Evolutionary conservation across 1,140 invertebrate genomes (phyloP), one percentile per base, ranked within the genome.

Genomic region (Coenobita brevimanus): DNA sequence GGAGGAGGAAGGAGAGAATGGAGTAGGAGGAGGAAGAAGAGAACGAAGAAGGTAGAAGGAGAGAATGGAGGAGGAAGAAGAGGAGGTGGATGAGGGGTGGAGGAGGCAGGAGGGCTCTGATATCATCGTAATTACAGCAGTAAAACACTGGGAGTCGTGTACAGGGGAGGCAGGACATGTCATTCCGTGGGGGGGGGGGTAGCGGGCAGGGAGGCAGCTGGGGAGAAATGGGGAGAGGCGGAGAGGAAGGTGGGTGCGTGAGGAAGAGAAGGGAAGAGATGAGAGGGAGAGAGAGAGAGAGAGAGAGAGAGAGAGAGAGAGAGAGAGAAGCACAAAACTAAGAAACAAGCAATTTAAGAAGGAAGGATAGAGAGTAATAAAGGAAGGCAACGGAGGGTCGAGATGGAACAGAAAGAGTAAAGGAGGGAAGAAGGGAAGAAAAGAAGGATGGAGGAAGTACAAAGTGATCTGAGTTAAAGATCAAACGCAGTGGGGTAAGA

Each of bases 111-210:
- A 33, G 17, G 80, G 33, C 30, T 8, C 69, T 84, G 30, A 60
- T 75, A 84, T 73, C 27, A 50, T 73, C 69, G 69, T 84, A 41
- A 73, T 84, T 62, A 62, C 36, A 38, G 69, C 71, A 30, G 54
- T 84, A 76, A 76, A 76, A 84, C 69, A 62, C 54, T 43, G 43
- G 69, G 82, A 57, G 33, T 73, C 82, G 50, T 73, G 54, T 46
- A 73, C 82, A 36, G 2, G 2, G 27, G 50, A 10, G 27, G 6
- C 82, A 41, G 41, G 67, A 73, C 50, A 43, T 75, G 69, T 84
- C 67, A 84, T 84, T 84, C 30, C 67, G 54, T 15, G 10, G 3
- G 62, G 17, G 33, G 27, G 43, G 17, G 8, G 27, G 43, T 46
- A 41, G 36, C 27, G 38, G 10, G 17, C 13, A 36, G 24, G 33